A percentile compares a stretch with the other conserved stretches of the same genome.
Conservation (phyloP, 2,888 invertebrate species). For the Caenorhabditis macrosperma region DNA sequence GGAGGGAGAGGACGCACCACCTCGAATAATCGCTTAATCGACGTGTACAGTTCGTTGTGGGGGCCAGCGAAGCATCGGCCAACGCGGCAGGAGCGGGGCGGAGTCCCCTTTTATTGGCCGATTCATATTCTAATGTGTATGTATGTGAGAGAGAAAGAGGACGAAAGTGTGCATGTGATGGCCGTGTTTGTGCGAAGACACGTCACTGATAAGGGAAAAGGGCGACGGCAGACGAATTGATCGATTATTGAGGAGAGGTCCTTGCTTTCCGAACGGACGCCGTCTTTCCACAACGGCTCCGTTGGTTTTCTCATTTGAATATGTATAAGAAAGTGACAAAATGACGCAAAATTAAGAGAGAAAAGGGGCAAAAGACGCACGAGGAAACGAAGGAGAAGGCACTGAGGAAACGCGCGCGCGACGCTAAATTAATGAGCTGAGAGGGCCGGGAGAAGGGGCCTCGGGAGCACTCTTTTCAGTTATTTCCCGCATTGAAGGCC, state of each 20-base stretch:
- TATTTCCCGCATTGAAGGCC: neutral
- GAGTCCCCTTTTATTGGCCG: conserved; percentile 30
- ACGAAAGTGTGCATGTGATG: conserved; percentile 18
- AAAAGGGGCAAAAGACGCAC: neutral
- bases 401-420: neutral
- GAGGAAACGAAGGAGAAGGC: neutral
- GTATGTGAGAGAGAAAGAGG: conserved; percentile 7
- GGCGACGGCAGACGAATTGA: neutral
- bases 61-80: conserved; percentile 9
- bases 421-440: conserved; percentile 47
- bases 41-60: conserved; percentile 45
- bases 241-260: conserved; percentile 14
- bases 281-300: neutral
- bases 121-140: conserved; percentile 47
- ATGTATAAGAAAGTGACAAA: conserved; percentile 14
- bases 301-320: neutral
- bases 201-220: conserved; percentile 28
- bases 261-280: neutral
- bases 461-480: neutral
- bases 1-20: neutral
- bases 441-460: neutral
- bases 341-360: conserved; percentile 7
- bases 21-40: conserved; percentile 48
- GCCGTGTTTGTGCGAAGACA: conserved; percentile 22
- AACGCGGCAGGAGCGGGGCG: conserved; percentile 27